Percentiles rank a stretch among this genome's conserved stretches.
Conservation (phyloP, 2,797 vertebrate species). For the Gallirallus australis region DNA sequence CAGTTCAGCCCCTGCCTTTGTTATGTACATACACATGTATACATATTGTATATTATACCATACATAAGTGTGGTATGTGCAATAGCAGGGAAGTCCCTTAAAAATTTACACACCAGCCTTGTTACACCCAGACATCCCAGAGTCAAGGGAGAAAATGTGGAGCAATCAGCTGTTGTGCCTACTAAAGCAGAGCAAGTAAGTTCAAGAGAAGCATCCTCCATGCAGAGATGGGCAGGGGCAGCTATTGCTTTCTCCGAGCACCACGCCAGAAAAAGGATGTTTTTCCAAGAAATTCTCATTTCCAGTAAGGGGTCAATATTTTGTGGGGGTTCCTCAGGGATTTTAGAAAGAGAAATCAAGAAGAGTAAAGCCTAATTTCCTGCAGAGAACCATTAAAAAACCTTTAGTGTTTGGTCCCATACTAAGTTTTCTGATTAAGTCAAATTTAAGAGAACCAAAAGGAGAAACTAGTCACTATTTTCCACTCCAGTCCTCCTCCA, state of each 20-base stretch:
- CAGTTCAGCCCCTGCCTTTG: rapidly evolving
- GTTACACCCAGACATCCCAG: neutral
- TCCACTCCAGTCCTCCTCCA: neutral
- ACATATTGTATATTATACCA: too few relatives aligned
- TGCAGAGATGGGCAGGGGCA: neutral
- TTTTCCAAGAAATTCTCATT: neutral
- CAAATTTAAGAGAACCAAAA: neutral
- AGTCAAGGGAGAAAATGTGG: neutral
- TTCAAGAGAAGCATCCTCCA: neutral
- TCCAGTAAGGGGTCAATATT: neutral
- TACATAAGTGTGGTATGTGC: rapidly evolving
- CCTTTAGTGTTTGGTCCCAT: neutral
- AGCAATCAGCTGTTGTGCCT: neutral
- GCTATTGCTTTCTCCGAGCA: neutral
- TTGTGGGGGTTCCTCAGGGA: rapidly evolving
- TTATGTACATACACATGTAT: too few relatives aligned
- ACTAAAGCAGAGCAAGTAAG: neutral
- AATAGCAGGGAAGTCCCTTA: neutral
- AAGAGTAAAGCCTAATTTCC: neutral
- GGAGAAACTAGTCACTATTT: neutral
- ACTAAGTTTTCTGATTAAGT: neutral
- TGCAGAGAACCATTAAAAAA: neutral
- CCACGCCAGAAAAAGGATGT: rapidly evolving
- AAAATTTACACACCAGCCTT: rapidly evolving
- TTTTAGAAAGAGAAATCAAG: neutral